Evolutionary conservation across 2,797 vertebrate genomes (phyloP), one percentile per base, ranked within the genome.

Genomic region (Dallia pectoralis): DNA sequence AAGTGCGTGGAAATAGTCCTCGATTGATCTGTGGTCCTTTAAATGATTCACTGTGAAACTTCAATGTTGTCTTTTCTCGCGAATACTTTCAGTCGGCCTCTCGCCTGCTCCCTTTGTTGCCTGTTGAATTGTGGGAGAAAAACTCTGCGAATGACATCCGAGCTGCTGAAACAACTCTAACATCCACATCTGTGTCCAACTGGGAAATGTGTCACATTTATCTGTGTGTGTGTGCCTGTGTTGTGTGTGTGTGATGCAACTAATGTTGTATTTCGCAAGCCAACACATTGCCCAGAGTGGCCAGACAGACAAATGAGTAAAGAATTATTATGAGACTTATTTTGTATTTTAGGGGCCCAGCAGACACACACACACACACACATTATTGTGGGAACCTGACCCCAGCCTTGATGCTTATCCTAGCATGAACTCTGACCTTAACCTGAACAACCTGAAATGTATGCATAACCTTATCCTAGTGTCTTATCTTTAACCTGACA

Each of bases 71-170:
- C 47, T 74, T 72, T 71, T 76, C 87, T 11, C 11, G 8, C 40
- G 87, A 89, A 76, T 86, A 86, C 80, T 91, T 82, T 70, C 81
- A 84, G 53, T 71, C 87, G 90, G 88, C 88, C 89, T 88, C 86
- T 87, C 90, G 85, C 90, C 90, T 88, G 89, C 88, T 90, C 91
- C 90, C 91, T 92, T 93, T 93, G 92, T 93, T 93, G 92, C 91
- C 91, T 93, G 92, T 93, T 94, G 92, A 91, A 92, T 92, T 93
- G 78, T 91, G 92, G 91, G 91, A 86, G 69, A 93, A 82, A 47
- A n/a, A 87, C 69, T 72, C 80, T 89, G 82, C 83, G 83, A 79
- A 87, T 87, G 85, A 84, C 65, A 76, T 69, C 66, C 79, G 59
- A 12, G 67, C 27, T 69, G 19, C n/a, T 64, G 62, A 32, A 32